phyloP scores from a whole-genome alignment of 2,888 invertebrate species.

The Ditylenchus weischeri region DNA sequence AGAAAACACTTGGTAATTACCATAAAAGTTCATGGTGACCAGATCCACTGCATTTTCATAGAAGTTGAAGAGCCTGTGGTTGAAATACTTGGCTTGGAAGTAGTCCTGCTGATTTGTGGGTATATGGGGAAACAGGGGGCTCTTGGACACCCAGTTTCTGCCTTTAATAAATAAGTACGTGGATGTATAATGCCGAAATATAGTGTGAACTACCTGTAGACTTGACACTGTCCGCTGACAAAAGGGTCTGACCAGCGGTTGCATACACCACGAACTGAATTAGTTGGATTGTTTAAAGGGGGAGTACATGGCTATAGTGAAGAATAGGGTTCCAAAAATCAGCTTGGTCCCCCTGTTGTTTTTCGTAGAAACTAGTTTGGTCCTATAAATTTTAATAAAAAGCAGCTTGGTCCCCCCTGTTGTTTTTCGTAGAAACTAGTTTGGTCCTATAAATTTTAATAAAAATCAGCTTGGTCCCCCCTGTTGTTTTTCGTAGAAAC shows the following conservation, averaged over 20 bases:
- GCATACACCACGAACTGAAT: constrained; percentile 17
- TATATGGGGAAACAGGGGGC: constrained; percentile 28
- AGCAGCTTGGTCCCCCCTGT: too few relatives aligned
- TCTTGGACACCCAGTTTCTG: constrained; percentile 31
- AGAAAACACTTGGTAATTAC: constrained; percentile 8
- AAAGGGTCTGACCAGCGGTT: constrained; percentile 22
- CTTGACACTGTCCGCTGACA: constrained; percentile 19
- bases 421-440: too few relatives aligned
- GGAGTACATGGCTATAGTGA: too few relatives aligned
- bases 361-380: too few relatives aligned
- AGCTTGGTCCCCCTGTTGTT: too few relatives aligned
- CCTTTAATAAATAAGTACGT: constrained; percentile 21
- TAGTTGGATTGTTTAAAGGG: neutral
- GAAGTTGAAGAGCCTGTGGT: constrained; percentile 23
- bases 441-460: too few relatives aligned
- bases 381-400: too few relatives aligned
- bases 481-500: too few relatives aligned
- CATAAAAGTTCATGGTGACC: constrained; percentile 21
- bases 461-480: too few relatives aligned
- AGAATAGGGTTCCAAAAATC: too few relatives aligned
- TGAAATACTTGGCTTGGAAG: constrained; percentile 16
- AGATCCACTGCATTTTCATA: constrained; percentile 20
- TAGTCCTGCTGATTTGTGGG: constrained; percentile 18
- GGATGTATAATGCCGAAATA: neutral
- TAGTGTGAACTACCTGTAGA: constrained; percentile 6